Evolutionary conservation across 1,140 invertebrate species (phyloP).

Genomic region (Eumeta japonica): DNA sequence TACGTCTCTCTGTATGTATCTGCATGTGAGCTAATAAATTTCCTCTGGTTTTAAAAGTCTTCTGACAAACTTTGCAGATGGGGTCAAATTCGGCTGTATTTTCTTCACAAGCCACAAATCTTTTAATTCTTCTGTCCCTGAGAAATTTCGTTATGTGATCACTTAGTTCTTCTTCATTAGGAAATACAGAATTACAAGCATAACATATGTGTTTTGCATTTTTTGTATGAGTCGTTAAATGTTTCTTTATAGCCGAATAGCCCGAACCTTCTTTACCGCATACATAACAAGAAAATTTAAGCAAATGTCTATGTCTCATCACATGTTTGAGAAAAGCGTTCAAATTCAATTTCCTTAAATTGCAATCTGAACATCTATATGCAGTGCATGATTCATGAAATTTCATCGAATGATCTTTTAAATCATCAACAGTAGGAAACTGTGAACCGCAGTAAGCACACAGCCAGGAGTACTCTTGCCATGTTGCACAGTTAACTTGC

Average conservation of each 20-base stretch:
- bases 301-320: constrained; percentile 12
- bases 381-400: constrained; percentile 13
- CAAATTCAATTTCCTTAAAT: constrained; percentile 11
- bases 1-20: constrained; percentile 33
- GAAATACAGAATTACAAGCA: constrained; percentile 18
- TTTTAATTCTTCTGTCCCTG: constrained; percentile 6
- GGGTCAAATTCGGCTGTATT: constrained; percentile 22
- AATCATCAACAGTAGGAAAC: constrained; percentile 9
- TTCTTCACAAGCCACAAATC: too few relatives aligned
- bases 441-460: constrained; percentile 12
- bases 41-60: constrained; percentile 30
- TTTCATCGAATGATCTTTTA: constrained; percentile 11
- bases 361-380: constrained; percentile 14
- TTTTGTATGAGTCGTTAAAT: constrained; percentile 11
- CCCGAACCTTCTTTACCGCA: constrained; percentile 12
- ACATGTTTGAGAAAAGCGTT: constrained; percentile 19
- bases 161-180: constrained; percentile 9
- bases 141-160: constrained; percentile 13
- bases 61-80: constrained; percentile 36
- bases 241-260: constrained; percentile 6
- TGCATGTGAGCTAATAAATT: constrained; percentile 31
- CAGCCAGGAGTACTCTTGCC: constrained; percentile 14
- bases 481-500: constrained; percentile 5
- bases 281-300: constrained; percentile 19
- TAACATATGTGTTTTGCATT: constrained; percentile 10